Evolutionary conservation across 2,113 vertebrate genomes (phyloP), one percentile per base, ranked within the genome.

Genomic region (Formicarius rufipectus): DNA sequence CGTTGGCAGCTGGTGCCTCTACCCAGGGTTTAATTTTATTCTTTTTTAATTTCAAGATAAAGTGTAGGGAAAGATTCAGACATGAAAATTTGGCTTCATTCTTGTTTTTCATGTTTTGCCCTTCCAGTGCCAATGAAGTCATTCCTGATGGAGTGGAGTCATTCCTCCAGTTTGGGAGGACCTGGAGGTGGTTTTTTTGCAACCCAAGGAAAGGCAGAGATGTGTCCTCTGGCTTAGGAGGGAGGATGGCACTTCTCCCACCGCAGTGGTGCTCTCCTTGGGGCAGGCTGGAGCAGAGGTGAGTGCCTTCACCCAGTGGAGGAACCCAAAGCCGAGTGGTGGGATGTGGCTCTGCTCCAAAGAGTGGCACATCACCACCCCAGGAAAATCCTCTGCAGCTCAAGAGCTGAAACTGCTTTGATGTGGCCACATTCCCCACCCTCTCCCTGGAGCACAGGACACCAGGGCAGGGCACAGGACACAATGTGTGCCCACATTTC

Each of bases 1-100:
- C 0, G 0, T 25, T 42, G 59, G 27, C 35, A 35, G 30, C 40
- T 0, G 0, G 10, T 37, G 23, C 39, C 19, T 37, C 52, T 79
- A n/a, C 39, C 66, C 11, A 0, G 31, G 27, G 35, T 47, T 60
- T 47, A 8, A 2, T 6, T 19, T 7, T 31, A 15, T 7, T 47
- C 9, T 35, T 56, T 68, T 37, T 25, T 2, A 30, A 33, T 66
- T 72, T n/a, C 45, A 39, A 52, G 20, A 23, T 45, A 21, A 39
- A 72, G 35, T 72, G 56, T 17, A 64, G 12, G 49, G 44, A 72
- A 84, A 53, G 27, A 74, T 37, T 81, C 44, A 47, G 59, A 30
- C 16, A 20, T 1, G 6, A 78, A 39, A 77, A 13, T 68, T 66
- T 63, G 69, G 15, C 52, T 90, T 90, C 40, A 1, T 45, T 87